Base-by-base conservation (phyloP, 2,888 invertebrate genomes). In the Aleiodes leptofemur region DNA sequence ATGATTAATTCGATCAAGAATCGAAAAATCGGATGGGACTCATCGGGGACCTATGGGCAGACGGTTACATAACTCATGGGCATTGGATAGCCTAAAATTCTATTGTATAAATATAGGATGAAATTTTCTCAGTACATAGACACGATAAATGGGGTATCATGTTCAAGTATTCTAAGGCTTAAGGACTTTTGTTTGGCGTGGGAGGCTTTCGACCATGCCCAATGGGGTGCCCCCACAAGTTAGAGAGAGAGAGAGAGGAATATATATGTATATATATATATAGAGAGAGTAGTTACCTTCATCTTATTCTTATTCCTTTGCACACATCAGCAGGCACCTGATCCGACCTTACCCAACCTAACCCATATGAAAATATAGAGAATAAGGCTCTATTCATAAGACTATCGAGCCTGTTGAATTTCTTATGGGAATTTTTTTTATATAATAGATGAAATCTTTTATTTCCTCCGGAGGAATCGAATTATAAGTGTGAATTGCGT, bases 111-210 rank as follows among this genome's bases (percentile, higher is more conserved):
- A 70, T 56, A 55, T 70, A 57, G 85, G 68, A 68, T 83, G 85
- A 88, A 88, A 88, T 88, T 88, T 87, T 71, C 48, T 71, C 66
- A 85, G 86, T 87, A 85, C 85, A 84, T 84, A 83, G 84, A 84
- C 83, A 82, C 84, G 82, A 86, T 88, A 89, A 88, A 89, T 88
- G 86, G 88, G 88, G 86, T 88, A 89, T 89, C 89, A 88, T 88
- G 88, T 89, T 89, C 88, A 88, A 86, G 84, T 77, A 77, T 74
- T 76, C 87, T 86, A 85, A 88, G 87, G 88, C 88, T 89, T 88
- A 89, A 86, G 86, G 87, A 88, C 88, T 89, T 89, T 89, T 89
- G 89, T 89, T 87, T 86, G 88, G 88, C 89, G 88, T 88, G 89
- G 89, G 89, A 89, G 89, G 88, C 86, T 88, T 73, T 76, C 69